Evolutionary conservation across 2,888 invertebrate genomes (phyloP).

Genomic region (Iphiclides podalirius): DNA sequence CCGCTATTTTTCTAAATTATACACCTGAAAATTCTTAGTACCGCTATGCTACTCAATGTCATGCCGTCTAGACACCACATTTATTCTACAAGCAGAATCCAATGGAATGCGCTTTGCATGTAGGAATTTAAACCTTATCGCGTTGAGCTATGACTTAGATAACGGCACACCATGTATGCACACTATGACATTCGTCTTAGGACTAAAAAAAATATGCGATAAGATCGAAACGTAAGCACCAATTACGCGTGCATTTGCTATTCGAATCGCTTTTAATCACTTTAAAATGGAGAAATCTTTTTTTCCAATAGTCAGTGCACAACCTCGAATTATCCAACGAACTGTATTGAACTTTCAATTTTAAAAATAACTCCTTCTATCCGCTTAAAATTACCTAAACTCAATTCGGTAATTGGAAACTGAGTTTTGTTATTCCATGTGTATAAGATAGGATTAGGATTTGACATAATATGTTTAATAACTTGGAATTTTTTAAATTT

Average conservation of each 20-base stretch:
- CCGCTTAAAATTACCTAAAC: conserved; percentile 3
- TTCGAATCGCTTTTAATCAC: conserved; percentile 9
- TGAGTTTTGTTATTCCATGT: conserved; percentile 12
- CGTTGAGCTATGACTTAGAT: background rate
- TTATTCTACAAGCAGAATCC: conserved; percentile 16
- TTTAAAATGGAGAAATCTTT: background rate
- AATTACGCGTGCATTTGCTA: conserved; percentile 30
- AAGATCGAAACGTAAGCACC: conserved; percentile 29
- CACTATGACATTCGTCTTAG: conserved; percentile 29
- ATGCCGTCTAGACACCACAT: conserved; percentile 19
- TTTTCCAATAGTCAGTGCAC: background rate
- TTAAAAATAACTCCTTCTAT: conserved; percentile 8
- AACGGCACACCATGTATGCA: conserved; percentile 5
- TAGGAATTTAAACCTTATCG: conserved; percentile 24
- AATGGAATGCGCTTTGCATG: background rate
- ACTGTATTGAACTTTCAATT: conserved; percentile 1
- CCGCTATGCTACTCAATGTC: conserved; percentile 2
- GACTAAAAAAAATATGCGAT: conserved; percentile 48
- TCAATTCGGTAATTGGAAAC: conserved; percentile 4
- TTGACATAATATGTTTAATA: too few relatives aligned
- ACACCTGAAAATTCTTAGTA: too few relatives aligned
- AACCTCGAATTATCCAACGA: background rate
- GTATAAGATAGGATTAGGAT: too few relatives aligned
- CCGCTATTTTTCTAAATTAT: too few relatives aligned
- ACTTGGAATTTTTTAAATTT: too few relatives aligned